phyloP scores from a whole-genome alignment of 2,888 invertebrate species.

The Suillia variegata region DNA sequence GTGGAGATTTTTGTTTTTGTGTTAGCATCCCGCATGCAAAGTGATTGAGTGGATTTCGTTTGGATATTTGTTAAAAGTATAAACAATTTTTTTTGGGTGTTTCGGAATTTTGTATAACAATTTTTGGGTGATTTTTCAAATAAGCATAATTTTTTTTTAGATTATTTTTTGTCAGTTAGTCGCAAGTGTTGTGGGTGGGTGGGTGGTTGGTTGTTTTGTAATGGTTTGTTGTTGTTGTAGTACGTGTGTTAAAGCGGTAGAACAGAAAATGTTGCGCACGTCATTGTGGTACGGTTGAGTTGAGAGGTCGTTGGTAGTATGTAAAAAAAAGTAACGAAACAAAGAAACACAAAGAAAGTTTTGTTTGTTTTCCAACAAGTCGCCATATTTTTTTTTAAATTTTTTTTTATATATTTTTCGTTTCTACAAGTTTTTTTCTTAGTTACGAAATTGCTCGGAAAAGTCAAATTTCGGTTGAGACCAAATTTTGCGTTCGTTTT shows the following conservation, averaged over 20 bases:
- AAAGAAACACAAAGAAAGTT: conserved; percentile 7
- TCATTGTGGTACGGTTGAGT: conserved; percentile 36
- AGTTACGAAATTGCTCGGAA: conserved; percentile 19
- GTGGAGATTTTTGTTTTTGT: conserved; percentile 7
- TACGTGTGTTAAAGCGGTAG: conserved; percentile 33
- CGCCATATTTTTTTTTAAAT: conserved; percentile 13
- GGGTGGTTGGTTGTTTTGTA: conserved; percentile 23
- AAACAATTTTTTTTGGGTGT: neutral
- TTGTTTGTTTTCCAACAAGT: conserved; percentile 10
- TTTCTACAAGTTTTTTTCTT: neutral
- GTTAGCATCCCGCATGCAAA: conserved; percentile 30
- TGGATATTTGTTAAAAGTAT: conserved; percentile 11
- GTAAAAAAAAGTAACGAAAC: conserved; percentile 24
- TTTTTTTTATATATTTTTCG: conserved; percentile 21
- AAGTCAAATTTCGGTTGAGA: conserved; percentile 21
- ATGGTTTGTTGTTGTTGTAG: conserved; percentile 26
- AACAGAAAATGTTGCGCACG: conserved; percentile 50
- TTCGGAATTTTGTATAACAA: conserved; percentile 1
- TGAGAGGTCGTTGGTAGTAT: conserved; percentile 32
- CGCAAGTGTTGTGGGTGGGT: conserved; percentile 12
- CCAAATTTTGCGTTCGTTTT: conserved; percentile 23
- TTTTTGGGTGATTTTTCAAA: neutral
- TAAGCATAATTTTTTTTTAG: neutral
- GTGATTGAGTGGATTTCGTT: conserved; percentile 23
- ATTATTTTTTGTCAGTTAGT: neutral